Evolutionary conservation across 2,797 vertebrate species (phyloP).

Genomic region (Mallotus villosus): DNA sequence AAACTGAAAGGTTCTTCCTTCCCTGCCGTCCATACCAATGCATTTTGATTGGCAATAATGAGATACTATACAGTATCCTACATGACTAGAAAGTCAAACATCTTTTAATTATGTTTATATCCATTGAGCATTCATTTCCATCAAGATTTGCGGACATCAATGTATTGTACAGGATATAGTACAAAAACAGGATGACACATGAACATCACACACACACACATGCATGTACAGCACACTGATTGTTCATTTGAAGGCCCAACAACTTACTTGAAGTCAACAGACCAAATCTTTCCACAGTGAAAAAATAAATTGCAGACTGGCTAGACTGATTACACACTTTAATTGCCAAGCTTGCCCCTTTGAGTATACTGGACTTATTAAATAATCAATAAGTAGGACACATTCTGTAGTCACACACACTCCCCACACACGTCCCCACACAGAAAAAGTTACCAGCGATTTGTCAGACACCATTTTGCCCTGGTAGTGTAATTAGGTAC

Average conservation of each 20-base stretch:
- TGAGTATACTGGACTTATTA: neutral
- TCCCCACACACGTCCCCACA: neutral
- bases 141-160: neutral
- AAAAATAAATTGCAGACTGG: neutral
- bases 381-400: neutral
- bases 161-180: neutral
- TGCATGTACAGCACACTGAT: neutral
- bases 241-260: too few species aligned
- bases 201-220: neutral
- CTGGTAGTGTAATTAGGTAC: constrained; percentile 34
- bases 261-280: neutral
- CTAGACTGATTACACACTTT: neutral
- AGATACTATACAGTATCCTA: neutral
- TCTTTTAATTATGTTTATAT: constrained; percentile 7
- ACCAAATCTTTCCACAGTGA: neutral
- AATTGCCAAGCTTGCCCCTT: neutral
- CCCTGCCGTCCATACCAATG: constrained; percentile 3
- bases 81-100: neutral
- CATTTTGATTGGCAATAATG: neutral
- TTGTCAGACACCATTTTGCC: constrained; percentile 21
- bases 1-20: constrained; percentile 4
- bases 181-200: neutral
- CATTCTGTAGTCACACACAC: neutral
- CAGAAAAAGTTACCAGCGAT: constrained; percentile 13
- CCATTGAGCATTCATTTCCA: constrained; percentile 4